A percentile compares a stretch with the other conserved stretches of the same genome.
Conservation (phyloP, 2,797 vertebrate species). For the Enteromius fasciolatus region DNA sequence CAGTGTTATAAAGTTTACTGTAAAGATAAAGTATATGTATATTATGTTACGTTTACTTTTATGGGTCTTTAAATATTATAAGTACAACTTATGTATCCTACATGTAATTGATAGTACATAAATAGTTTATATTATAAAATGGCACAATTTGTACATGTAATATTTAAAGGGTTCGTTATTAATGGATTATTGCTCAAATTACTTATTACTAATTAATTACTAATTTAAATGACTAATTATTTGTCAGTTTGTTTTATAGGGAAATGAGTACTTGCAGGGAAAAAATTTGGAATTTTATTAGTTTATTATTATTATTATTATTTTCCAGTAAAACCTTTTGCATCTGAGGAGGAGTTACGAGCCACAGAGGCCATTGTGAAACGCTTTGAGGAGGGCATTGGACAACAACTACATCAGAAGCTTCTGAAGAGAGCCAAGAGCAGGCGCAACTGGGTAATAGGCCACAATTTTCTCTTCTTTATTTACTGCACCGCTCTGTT, state of each 20-base stretch:
- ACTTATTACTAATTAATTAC: background rate
- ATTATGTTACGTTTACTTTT: background rate
- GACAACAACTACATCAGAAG: constrained; percentile 86
- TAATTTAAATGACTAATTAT: too few species aligned
- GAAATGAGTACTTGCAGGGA: background rate
- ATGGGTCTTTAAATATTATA: background rate
- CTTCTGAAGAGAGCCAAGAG: constrained; percentile 87
- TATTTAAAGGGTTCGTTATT: background rate
- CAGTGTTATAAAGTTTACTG: background rate
- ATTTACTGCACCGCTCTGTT: background rate
- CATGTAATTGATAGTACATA: too few species aligned
- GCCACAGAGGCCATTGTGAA: constrained; percentile 82
- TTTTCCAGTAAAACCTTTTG: constrained; percentile 88
- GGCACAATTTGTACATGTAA: background rate
- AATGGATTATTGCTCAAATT: background rate
- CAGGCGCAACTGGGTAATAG: constrained; percentile 89
- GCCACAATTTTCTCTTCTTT: background rate
- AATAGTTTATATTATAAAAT: background rate
- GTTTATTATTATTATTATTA: background rate
- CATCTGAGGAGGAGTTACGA: constrained; percentile 84
- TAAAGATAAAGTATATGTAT: background rate
- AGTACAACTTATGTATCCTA: background rate
- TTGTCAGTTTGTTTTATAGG: background rate
- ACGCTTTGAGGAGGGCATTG: constrained; percentile 86
- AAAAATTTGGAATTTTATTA: background rate